Evolutionary conservation across 2,113 vertebrate genomes (phyloP), one percentile per base, ranked within the genome.

Genomic region (Myotis lucifugus): DNA sequence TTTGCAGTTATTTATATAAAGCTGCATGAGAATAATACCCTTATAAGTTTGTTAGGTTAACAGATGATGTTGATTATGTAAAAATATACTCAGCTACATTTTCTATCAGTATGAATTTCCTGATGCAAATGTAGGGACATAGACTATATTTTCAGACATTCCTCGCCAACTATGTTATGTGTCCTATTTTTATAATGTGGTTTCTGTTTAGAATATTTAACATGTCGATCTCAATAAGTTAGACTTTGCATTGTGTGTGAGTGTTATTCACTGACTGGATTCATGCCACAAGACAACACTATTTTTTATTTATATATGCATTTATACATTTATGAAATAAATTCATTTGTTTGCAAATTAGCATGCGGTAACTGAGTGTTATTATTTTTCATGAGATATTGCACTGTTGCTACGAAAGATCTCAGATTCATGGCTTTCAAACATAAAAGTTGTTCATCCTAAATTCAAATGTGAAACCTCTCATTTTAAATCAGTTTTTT

Each of bases 231-330:
- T 96, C 66, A 87, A 1, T 37, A 89, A 77, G 40, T 40, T 79
- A 37, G 69, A 42, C n/a, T 81, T 95, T 61, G 40, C 66, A 56
- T 90, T 76, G 23, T 90, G 89, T 85, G 61, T 93, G 92, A 97
- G 61, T 92, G 42, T 90, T 91, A 74, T 69, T 94, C 93, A 90
- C 81, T 93, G 93, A 96, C 89, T 77, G 78, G 93, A 81, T 85
- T 93, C 89, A 69, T 90, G 48, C 50, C 82, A 76, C 88, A 32
- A 70, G 56, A 97, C 67, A 97, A 97, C 97, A 97, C 97, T 97
- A 97, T 96, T 96, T 96, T 95, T 97, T 94, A 97, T 97, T 97
- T 97, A 97, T 96, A 42, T 66, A 59, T 93, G 66, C 69, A 85
- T 90, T 52, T 77, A 85, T 84, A 56, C 81, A 29, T 79, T 48